These are phyloP conservation scores for Drosophila diplacantha DNA, from an alignment of 2,888 invertebrate genomes.

Conservation along the genomic window DNA sequence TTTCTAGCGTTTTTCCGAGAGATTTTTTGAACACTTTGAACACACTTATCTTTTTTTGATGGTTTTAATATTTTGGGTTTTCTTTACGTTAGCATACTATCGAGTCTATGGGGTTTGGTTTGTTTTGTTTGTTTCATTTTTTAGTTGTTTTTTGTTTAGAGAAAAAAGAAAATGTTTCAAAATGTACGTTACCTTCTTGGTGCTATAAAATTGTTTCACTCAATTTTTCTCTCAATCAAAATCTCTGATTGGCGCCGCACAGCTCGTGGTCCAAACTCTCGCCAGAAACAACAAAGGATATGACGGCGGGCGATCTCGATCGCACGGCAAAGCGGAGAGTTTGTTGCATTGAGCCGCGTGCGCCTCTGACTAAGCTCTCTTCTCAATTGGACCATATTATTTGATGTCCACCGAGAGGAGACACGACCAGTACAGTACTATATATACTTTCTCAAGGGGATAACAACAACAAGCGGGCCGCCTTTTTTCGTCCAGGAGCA, in stretches of 20 bases:
- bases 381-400: constrained; percentile 49
- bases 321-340: constrained; percentile 70
- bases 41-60: constrained; percentile 66
- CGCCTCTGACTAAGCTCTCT: constrained; percentile 54
- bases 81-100: constrained; percentile 34
- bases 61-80: constrained; percentile 42
- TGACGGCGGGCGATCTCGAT: constrained; percentile 36
- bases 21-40: constrained; percentile 69
- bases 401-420: constrained; percentile 31
- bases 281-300: constrained; percentile 41
- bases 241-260: constrained; percentile 69
- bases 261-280: constrained; percentile 71
- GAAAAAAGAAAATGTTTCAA: constrained; percentile 72
- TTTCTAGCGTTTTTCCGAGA: constrained; percentile 70
- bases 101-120: constrained; percentile 30
- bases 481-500: constrained; percentile 56
- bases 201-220: constrained; percentile 70
- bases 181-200: constrained; percentile 72
- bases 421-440: constrained; percentile 29
- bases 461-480: constrained; percentile 60
- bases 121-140: constrained; percentile 24
- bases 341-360: constrained; percentile 68
- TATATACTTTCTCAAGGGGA: constrained; percentile 12
- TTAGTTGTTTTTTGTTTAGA: constrained; percentile 37
- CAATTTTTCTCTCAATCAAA: constrained; percentile 71